Evolutionary conservation across 2,888 invertebrate species (phyloP).

Genomic region (Hyposoter didymator): DNA sequence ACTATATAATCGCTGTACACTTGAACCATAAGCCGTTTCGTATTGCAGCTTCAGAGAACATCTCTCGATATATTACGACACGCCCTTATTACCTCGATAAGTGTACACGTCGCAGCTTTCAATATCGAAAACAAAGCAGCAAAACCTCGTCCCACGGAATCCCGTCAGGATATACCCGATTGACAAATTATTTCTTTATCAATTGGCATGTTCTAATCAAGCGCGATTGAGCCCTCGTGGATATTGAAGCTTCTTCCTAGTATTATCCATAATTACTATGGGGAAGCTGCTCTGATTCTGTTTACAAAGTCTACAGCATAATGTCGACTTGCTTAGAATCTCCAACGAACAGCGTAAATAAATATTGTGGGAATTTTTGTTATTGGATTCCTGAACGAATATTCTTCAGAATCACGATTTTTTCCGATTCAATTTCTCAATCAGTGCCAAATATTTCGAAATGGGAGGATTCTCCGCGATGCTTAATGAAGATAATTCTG

Average conservation of each 20-base stretch:
- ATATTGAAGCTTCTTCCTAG: conserved; percentile 1
- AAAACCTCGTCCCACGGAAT: conserved; percentile 31
- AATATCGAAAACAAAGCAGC: background rate
- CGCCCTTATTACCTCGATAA: conserved; percentile 71
- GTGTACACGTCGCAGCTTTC: conserved; percentile 28
- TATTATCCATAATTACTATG: conserved; percentile 17
- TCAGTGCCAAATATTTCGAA: background rate
- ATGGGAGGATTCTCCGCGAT: background rate
- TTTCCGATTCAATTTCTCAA: background rate
- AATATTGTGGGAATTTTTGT: background rate
- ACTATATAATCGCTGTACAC: conserved; percentile 60
- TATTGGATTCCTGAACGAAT: background rate
- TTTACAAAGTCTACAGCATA: background rate
- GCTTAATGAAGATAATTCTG: no score
- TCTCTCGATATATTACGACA: conserved; percentile 65
- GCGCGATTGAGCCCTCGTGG: background rate
- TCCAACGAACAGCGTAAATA: background rate
- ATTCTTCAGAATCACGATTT: background rate
- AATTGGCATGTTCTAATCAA: conserved; percentile 44
- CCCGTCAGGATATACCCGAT: conserved; percentile 11
- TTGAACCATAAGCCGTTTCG: conserved; percentile 28
- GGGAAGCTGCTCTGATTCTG: background rate
- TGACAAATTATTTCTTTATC: conserved; percentile 62
- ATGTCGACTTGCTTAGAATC: background rate
- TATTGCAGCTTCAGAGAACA: conserved; percentile 25